A percentile compares a stretch with the other conserved stretches of the same genome.
Evolutionary conservation across 2,888 invertebrate species (phyloP).

Genomic region (Cyaniris semiargus): DNA sequence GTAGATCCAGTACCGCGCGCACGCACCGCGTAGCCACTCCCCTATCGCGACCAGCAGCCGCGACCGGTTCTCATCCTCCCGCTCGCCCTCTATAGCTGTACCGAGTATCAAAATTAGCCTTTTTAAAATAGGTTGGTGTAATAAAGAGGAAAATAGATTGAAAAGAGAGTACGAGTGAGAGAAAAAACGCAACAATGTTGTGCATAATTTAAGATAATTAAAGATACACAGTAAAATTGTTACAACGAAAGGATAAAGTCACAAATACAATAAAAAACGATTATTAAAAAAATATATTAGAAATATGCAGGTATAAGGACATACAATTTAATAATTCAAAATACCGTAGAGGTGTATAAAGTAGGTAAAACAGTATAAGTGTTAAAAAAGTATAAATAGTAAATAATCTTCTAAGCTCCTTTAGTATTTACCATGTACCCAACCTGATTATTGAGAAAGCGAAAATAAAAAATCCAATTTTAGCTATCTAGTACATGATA

Average conservation of each 20-base stretch:
- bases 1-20: conserved; percentile 98
- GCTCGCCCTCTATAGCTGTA: conserved; percentile 56
- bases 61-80: conserved; percentile 59
- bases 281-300: background rate
- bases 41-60: conserved; percentile 85
- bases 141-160: background rate
- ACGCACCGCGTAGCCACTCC: conserved; percentile 83
- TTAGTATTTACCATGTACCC: conserved; percentile 53
- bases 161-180: background rate
- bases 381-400: background rate
- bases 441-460: conserved; percentile 49
- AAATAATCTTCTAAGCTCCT: background rate
- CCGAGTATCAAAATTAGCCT: background rate
- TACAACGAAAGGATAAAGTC: background rate
- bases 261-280: background rate
- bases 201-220: background rate
- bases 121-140: background rate
- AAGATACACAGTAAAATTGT: background rate
- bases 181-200: background rate
- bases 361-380: background rate
- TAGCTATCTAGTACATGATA: background rate
- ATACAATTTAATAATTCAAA: too few relatives aligned
- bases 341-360: background rate
- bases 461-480: conserved; percentile 30
- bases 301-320: background rate